A percentile compares a stretch with the other conserved stretches of the same genome.
phyloP scores from a whole-genome alignment of 1,140 invertebrate genomes.

The Ectropis grisescens region DNA sequence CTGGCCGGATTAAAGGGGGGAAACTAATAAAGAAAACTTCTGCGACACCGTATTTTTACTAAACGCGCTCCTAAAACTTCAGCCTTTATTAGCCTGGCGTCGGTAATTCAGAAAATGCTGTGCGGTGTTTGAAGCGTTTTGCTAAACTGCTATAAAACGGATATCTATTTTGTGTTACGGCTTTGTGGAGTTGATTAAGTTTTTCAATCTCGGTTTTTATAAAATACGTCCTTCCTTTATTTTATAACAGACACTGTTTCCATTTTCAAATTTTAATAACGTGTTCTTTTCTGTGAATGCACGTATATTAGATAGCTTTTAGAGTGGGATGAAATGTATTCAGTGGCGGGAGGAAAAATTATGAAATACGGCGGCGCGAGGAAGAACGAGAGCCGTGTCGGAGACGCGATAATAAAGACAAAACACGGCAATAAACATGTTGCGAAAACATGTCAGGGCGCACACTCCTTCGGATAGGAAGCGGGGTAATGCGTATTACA shows the following conservation, averaged over 20 bases:
- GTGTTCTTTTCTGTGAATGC: constrained; percentile 4
- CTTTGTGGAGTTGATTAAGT: constrained; percentile 31
- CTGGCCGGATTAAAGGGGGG: constrained; percentile 62
- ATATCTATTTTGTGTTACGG: constrained; percentile 21
- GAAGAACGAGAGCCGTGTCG: constrained; percentile 27
- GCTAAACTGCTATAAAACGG: constrained; percentile 25
- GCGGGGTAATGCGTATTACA: constrained; percentile 59
- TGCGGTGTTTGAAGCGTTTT: constrained; percentile 29
- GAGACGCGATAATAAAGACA: constrained; percentile 47
- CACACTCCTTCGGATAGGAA: constrained; percentile 35
- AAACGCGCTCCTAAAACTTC: constrained; percentile 60
- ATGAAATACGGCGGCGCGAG: constrained; percentile 20
- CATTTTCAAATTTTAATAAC: constrained; percentile 20
- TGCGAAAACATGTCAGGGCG: constrained; percentile 40
- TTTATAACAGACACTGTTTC: too few species aligned
- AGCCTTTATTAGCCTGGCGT: constrained; percentile 50
- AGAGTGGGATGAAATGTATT: constrained; percentile 24
- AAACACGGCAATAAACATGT: constrained; percentile 47
- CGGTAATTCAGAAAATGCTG: constrained; percentile 44
- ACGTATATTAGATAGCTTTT: constrained; percentile 26
- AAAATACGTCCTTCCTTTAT: too few species aligned
- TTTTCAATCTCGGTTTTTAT: constrained; percentile 28
- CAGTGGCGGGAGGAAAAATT: constrained; percentile 20
- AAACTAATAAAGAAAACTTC: constrained; percentile 69
- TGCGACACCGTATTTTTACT: constrained; percentile 66